Evolutionary conservation across 1,140 invertebrate genomes (phyloP).

Genomic region (Drosophila azteca): DNA sequence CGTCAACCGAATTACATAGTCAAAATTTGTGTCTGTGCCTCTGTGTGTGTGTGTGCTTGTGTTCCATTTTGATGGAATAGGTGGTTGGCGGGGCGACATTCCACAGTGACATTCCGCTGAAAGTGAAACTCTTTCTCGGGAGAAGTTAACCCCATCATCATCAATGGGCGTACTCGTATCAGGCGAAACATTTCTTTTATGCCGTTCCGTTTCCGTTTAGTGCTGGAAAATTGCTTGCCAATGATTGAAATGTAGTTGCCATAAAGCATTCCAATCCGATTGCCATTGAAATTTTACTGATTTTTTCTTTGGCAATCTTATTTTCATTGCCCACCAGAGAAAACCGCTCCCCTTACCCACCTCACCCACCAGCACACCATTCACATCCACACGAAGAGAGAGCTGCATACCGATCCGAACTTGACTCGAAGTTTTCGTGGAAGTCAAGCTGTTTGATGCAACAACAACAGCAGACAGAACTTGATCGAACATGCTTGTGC

Average conservation of each 20-base stretch:
- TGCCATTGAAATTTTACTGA: constrained; percentile 10
- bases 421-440: too few relatives aligned
- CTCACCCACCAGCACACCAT: too few relatives aligned
- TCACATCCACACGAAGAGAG: too few relatives aligned
- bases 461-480: too few relatives aligned
- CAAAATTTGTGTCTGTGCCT: constrained; percentile 26
- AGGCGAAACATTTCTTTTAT: constrained; percentile 25
- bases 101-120: neutral
- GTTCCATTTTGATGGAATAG: neutral
- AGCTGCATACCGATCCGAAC: too few relatives aligned
- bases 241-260: constrained; percentile 55
- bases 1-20: constrained; percentile 53
- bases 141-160: constrained; percentile 13
- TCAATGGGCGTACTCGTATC: constrained; percentile 2
- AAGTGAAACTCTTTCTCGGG: constrained; percentile 22
- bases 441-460: too few relatives aligned
- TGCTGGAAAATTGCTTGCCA: constrained; percentile 8
- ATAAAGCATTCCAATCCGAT: constrained; percentile 29
- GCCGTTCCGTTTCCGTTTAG: constrained; percentile 18
- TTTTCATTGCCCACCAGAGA: constrained; percentile 18
- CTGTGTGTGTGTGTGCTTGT: constrained; percentile 14
- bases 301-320: constrained; percentile 25
- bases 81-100: constrained; percentile 5
- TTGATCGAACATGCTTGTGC: too few relatives aligned
- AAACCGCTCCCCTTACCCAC: too few relatives aligned